phyloP scores from a whole-genome alignment of 1,140 invertebrate genomes.

The Stegodyphus dumicola region DNA sequence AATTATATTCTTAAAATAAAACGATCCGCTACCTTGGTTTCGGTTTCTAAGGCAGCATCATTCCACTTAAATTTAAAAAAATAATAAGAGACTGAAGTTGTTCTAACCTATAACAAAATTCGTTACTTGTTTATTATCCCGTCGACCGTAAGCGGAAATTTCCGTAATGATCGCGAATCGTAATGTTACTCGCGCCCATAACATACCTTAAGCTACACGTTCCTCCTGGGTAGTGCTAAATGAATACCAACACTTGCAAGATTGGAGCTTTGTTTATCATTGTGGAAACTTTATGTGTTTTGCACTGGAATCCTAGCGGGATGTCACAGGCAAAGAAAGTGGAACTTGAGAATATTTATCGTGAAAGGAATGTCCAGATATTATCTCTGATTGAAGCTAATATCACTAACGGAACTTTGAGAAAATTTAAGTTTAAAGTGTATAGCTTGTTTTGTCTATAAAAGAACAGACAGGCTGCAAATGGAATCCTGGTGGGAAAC shows the following conservation, averaged over 20 bases:
- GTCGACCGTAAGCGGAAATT: too few relatives aligned
- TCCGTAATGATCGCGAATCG: too few relatives aligned
- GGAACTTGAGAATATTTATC: constrained; percentile 26
- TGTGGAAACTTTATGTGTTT: neutral
- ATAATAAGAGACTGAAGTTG: too few relatives aligned
- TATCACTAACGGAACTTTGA: constrained; percentile 19
- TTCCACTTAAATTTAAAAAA: too few relatives aligned
- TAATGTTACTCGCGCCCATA: too few relatives aligned
- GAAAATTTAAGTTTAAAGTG: constrained; percentile 22
- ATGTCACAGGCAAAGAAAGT: constrained; percentile 5
- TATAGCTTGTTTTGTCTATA: constrained; percentile 10
- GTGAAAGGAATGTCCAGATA: constrained; percentile 25
- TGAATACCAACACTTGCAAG: neutral
- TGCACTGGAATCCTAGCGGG: neutral
- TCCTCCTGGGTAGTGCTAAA: neutral
- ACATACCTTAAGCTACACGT: neutral
- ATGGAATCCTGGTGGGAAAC: constrained; percentile 35
- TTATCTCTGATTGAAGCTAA: constrained; percentile 25
- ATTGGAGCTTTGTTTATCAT: neutral
- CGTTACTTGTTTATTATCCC: too few relatives aligned
- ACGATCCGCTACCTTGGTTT: too few relatives aligned
- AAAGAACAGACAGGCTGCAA: constrained; percentile 22
- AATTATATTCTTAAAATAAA: too few relatives aligned
- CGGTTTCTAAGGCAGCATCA: too few relatives aligned
- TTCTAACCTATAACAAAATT: too few relatives aligned